A percentile compares a stretch with the other conserved stretches of the same genome.
phyloP scores from a whole-genome alignment of 2,113 vertebrate genomes.

The Elanus axillaris region DNA sequence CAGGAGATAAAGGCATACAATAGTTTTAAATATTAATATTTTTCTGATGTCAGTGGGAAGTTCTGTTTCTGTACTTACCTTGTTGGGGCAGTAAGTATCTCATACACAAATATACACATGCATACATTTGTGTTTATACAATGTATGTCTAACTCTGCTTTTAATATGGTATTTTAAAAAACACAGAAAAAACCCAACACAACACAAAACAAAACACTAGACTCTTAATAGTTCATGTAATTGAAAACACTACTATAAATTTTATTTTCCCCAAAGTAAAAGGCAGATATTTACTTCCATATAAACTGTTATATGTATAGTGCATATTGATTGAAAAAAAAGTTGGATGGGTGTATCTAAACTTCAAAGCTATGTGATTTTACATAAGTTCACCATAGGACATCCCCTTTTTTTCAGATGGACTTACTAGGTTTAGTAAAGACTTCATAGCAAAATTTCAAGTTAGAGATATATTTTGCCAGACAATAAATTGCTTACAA shows the following conservation, averaged over 20 bases:
- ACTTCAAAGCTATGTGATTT: not conserved
- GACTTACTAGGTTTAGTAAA: not conserved
- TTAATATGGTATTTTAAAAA: not conserved
- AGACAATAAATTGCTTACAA: not conserved
- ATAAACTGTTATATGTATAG: not conserved
- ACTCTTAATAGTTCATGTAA: not conserved
- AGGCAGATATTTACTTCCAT: not conserved
- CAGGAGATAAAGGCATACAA: slow-evolving; percentile 83
- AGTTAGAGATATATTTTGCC: not conserved
- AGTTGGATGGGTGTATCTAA: not conserved
- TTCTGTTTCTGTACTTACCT: slow-evolving; percentile 11
- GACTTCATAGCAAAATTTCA: not conserved
- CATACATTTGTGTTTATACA: not conserved
- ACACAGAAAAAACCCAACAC: accelerated
- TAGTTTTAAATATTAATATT: slow-evolving; percentile 82
- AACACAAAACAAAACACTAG: not conserved
- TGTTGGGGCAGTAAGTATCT: not conserved
- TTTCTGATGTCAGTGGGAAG: slow-evolving; percentile 47
- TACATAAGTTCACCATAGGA: not conserved
- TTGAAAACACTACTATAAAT: not conserved
- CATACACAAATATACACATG: not conserved
- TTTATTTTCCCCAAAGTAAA: not conserved
- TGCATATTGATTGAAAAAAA: not conserved
- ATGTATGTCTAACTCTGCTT: not conserved
- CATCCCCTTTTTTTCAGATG: not conserved